Conservation (phyloP, 1,140 invertebrate genomes). For the Ylistrum balloti region DNA sequence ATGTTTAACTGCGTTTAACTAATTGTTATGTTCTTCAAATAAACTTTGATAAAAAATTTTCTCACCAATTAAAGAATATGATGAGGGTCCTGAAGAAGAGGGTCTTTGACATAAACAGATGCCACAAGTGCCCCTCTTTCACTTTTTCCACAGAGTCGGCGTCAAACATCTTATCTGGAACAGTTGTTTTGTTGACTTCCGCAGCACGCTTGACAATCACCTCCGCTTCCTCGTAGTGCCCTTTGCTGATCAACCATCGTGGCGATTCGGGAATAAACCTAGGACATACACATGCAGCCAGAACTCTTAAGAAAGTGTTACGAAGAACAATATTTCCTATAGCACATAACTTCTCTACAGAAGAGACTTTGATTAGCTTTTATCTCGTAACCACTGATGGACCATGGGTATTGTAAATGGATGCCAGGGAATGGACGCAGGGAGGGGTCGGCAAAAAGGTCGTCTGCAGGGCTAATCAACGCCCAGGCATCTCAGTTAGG, state of each 20-base stretch:
- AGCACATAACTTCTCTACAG: neutral
- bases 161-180: conserved; percentile 59
- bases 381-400: conserved; percentile 37
- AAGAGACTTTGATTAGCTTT: conserved; percentile 10
- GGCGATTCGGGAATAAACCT: conserved; percentile 76
- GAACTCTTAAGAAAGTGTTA: conserved; percentile 2
- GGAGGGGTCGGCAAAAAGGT: neutral
- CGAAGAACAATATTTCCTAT: neutral
- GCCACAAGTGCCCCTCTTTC: conserved; percentile 55
- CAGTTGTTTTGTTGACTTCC: conserved; percentile 63
- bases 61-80: conserved; percentile 69
- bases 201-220: conserved; percentile 66
- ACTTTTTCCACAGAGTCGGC: conserved; percentile 40
- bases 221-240: conserved; percentile 66
- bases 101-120: conserved; percentile 54
- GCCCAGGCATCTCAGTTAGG: neutral
- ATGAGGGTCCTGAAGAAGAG: conserved; percentile 60
- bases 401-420: conserved; percentile 28
- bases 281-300: conserved; percentile 43
- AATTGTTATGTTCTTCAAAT: neutral
- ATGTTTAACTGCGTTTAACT: neutral
- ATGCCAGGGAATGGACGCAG: conserved; percentile 23
- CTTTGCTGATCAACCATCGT: conserved; percentile 71
- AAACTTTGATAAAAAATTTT: conserved; percentile 41
- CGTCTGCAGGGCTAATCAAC: neutral